phyloP scores from a whole-genome alignment of 2,113 vertebrate genomes.

The Felis chaus region DNA sequence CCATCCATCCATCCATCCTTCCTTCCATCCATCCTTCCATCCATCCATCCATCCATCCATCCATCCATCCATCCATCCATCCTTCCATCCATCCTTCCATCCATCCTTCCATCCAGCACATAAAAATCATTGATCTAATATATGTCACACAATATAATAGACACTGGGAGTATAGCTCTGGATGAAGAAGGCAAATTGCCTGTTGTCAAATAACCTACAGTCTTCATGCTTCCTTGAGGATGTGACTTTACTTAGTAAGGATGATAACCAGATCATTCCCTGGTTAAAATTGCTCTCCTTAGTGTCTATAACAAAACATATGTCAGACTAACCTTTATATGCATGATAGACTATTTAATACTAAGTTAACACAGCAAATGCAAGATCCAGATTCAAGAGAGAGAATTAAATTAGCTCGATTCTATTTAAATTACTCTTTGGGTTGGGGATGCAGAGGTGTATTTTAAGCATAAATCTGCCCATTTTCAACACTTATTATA shows the following conservation, averaged over 20 bases:
- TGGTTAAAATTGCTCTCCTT: not conserved
- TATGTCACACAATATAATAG: not conserved
- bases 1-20: too few species aligned
- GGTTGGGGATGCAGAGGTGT: not conserved
- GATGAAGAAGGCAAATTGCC: not conserved
- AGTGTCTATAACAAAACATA: not conserved
- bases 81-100: not conserved
- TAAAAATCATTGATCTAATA: not conserved
- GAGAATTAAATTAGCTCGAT: not conserved
- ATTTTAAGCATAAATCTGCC: slow-evolving; percentile 16
- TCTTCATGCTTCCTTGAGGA: not conserved
- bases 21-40: too few species aligned
- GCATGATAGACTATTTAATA: not conserved
- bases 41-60: too few species aligned
- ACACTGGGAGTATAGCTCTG: not conserved
- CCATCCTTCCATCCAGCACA: not conserved
- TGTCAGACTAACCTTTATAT: not conserved
- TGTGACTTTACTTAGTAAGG: not conserved
- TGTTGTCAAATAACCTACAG: not conserved
- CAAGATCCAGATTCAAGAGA: not conserved
- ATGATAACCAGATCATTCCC: not conserved
- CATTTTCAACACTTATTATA: not conserved
- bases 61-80: too few species aligned
- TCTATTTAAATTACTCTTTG: slow-evolving; percentile 12
- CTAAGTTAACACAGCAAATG: not conserved